A percentile compares a stretch with the other conserved stretches of the same genome.
phyloP scores from a whole-genome alignment of 2,888 invertebrate species.

The Zygaena filipendulae region DNA sequence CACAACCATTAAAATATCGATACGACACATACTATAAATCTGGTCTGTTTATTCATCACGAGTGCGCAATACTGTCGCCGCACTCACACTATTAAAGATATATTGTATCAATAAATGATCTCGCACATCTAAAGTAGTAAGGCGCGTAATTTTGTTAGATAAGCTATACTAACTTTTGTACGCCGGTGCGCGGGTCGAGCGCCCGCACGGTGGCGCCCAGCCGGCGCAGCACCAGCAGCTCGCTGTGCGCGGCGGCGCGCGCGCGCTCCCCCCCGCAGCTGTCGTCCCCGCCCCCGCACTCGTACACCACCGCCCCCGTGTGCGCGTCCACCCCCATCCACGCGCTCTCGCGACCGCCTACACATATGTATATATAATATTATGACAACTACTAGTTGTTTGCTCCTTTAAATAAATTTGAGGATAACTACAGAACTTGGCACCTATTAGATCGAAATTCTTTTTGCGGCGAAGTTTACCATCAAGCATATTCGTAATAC shows the following conservation, averaged over 20 bases:
- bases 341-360: slow-evolving; percentile 86
- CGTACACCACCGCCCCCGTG: slow-evolving; percentile 79
- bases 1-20: too few species aligned
- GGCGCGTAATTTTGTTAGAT: too few species aligned
- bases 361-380: slow-evolving; percentile 1
- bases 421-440: neutral
- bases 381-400: neutral
- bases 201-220: slow-evolving; percentile 91
- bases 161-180: slow-evolving; percentile 85
- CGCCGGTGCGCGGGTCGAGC: slow-evolving; percentile 85
- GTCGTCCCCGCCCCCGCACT: slow-evolving; percentile 74
- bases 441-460: slow-evolving; percentile 4
- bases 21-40: too few species aligned
- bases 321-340: slow-evolving; percentile 87
- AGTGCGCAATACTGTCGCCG: too few species aligned
- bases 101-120: too few species aligned
- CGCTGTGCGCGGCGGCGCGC: slow-evolving; percentile 41
- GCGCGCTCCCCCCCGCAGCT: slow-evolving; percentile 77
- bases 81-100: too few species aligned
- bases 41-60: too few species aligned
- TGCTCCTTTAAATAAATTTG: too few species aligned
- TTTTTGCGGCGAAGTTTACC: too few species aligned
- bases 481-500: too few species aligned
- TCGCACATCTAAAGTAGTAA: too few species aligned
- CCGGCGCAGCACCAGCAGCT: slow-evolving; percentile 81